Evolutionary conservation across 2,797 vertebrate genomes (phyloP).

Genomic region (Taenioides sp.): DNA sequence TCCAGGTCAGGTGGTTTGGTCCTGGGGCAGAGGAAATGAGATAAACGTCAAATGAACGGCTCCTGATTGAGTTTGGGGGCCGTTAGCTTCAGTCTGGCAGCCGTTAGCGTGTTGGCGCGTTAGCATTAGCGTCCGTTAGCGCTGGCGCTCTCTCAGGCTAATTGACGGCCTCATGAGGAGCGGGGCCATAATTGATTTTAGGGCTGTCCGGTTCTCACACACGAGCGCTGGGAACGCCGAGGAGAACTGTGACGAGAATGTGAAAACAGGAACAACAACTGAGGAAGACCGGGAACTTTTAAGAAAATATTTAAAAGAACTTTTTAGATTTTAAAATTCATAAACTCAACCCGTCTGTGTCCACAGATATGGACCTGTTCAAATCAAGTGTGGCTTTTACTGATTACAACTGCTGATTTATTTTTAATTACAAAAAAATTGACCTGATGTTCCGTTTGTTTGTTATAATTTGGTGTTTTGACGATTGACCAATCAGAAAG

Average conservation of each 20-base stretch:
- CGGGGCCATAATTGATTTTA: constrained; percentile 81
- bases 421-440: too few species aligned
- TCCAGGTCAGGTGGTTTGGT: neutral
- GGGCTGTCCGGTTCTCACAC: constrained; percentile 68
- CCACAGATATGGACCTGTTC: too few species aligned
- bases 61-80: constrained; percentile 54
- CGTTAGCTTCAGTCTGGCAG: constrained; percentile 5
- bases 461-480: too few species aligned
- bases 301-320: too few species aligned
- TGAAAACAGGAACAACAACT: neutral
- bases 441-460: too few species aligned
- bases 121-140: constrained; percentile 14
- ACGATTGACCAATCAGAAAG: too few species aligned
- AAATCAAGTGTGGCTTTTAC: too few species aligned
- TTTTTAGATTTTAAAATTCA: too few species aligned
- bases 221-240: constrained; percentile 45
- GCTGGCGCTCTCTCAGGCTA: constrained; percentile 22
- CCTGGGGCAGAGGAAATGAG: constrained; percentile 18
- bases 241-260: constrained; percentile 1
- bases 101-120: constrained; percentile 23
- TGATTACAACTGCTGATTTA: too few species aligned
- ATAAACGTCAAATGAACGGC: constrained; percentile 52
- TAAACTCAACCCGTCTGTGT: too few species aligned
- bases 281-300: too few species aligned
- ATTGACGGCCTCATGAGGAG: constrained; percentile 74